Conservation (phyloP, 2,888 invertebrate species). For the Ochlodes sylvanus region DNA sequence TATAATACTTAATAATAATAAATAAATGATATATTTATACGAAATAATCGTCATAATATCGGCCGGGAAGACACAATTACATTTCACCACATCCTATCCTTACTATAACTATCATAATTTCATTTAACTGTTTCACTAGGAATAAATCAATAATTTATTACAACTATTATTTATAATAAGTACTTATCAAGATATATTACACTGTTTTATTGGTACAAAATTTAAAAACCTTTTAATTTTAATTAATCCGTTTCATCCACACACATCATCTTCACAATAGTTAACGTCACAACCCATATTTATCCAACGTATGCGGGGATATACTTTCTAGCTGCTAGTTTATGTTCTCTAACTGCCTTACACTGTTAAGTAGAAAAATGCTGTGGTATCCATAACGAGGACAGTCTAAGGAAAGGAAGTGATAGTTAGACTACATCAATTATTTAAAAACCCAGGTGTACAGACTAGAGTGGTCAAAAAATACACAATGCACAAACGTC, state of each 20-base stretch:
- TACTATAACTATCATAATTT: constrained; percentile 35
- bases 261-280: constrained; percentile 8
- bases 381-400: not conserved
- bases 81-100: constrained; percentile 40
- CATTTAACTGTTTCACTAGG: constrained; percentile 3
- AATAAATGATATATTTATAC: constrained; percentile 18
- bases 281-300: constrained; percentile 1
- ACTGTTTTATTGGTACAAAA: too few relatives aligned
- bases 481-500: not conserved
- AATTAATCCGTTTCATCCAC: constrained; percentile 1
- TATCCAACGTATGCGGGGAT: not conserved
- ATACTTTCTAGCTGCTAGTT: too few relatives aligned
- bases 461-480: not conserved
- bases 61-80: constrained; percentile 49
- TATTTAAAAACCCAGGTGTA: not conserved
- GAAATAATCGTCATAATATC: constrained; percentile 48
- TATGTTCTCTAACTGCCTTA: too few relatives aligned
- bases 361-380: too few relatives aligned
- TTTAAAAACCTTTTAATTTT: too few relatives aligned
- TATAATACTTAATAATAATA: not conserved
- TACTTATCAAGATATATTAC: not conserved
- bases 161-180: constrained; percentile 25
- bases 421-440: not conserved
- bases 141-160: constrained; percentile 38
- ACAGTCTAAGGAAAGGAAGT: not conserved